A percentile compares a stretch with the other conserved stretches of the same genome.
phyloP scores from a whole-genome alignment of 2,888 invertebrate species.

The Heliconius hortense region DNA sequence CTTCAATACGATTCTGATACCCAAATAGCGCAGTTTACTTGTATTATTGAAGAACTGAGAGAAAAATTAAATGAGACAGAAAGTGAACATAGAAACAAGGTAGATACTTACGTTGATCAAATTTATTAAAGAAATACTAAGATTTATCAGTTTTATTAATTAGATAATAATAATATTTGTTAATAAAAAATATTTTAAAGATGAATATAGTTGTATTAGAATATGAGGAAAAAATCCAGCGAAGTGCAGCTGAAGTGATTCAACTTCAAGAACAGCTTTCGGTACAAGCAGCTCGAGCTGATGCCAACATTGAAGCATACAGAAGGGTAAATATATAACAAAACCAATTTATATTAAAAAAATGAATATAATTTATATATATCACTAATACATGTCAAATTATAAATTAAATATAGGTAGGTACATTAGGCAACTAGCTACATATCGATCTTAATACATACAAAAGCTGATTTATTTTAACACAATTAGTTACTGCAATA shows the following conservation, averaged over 20 bases:
- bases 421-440: too few relatives aligned
- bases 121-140: not conserved
- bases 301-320: conserved; percentile 69
- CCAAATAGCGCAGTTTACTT: conserved; percentile 67
- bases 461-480: too few relatives aligned
- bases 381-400: not conserved
- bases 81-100: conserved; percentile 65
- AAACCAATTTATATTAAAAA: too few relatives aligned
- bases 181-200: conserved; percentile 46
- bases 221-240: conserved; percentile 75
- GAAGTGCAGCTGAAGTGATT: conserved; percentile 59
- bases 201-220: conserved; percentile 72
- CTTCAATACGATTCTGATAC: conserved; percentile 67
- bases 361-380: not conserved
- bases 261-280: conserved; percentile 69
- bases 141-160: too few relatives aligned
- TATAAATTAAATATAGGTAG: not conserved
- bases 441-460: too few relatives aligned
- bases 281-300: conserved; percentile 60
- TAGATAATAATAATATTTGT: too few relatives aligned
- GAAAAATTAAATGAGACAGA: conserved; percentile 64
- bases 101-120: conserved; percentile 50
- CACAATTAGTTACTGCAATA: not conserved
- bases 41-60: conserved; percentile 66
- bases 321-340: conserved; percentile 58